A percentile compares a stretch with the other conserved stretches of the same genome.
Evolutionary conservation across 2,888 invertebrate species (phyloP).

Genomic region (Spicauda simplicius): DNA sequence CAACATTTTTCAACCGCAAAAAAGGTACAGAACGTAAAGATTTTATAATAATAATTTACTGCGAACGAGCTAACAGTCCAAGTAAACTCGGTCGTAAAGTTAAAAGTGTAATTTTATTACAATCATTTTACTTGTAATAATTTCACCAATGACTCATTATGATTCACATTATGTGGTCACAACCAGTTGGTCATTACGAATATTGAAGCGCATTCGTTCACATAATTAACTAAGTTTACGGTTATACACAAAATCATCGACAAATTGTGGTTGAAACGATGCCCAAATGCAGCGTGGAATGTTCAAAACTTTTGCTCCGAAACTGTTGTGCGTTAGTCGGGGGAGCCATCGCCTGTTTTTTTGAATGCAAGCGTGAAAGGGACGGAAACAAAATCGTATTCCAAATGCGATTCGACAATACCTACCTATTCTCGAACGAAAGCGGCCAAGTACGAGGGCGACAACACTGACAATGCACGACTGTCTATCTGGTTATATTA

Average conservation of each 20-base stretch:
- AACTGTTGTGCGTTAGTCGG: constrained; percentile 19
- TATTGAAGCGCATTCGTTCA: constrained; percentile 33
- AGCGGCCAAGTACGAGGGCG: constrained; percentile 76
- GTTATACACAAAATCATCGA: constrained; percentile 16
- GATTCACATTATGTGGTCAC: constrained; percentile 29
- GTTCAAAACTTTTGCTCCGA: constrained; percentile 27
- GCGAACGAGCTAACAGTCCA: no score
- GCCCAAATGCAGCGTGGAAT: constrained; percentile 21
- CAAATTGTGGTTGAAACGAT: constrained; percentile 33
- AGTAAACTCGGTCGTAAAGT: not conserved
- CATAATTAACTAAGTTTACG: constrained; percentile 27
- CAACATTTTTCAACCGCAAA: no score
- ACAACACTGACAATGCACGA: constrained; percentile 81
- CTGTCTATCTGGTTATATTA: constrained; percentile 80
- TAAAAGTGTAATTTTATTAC: not conserved
- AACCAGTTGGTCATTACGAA: constrained; percentile 40
- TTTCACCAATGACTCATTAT: not conserved
- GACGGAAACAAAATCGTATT: constrained; percentile 65
- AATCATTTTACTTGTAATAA: constrained; percentile 5
- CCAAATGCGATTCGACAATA: constrained; percentile 66
- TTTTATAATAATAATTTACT: no score
- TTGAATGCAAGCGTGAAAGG: constrained; percentile 67
- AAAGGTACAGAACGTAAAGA: no score
- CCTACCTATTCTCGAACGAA: constrained; percentile 63
- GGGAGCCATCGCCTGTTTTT: constrained; percentile 53